Conservation (phyloP, 2,888 invertebrate species). For the Hirtodrosophila confusa region DNA sequence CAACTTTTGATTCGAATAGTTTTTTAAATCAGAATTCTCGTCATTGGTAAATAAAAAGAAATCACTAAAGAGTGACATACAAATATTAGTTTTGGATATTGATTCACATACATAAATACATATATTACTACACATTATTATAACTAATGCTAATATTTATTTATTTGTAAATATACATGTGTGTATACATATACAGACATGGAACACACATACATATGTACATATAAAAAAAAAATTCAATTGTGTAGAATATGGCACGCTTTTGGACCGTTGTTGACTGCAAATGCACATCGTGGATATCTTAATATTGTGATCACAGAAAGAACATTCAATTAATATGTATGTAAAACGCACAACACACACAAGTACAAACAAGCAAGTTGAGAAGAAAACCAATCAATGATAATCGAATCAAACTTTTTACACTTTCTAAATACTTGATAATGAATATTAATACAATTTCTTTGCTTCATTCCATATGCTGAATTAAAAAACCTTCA, state of each 20-base stretch:
- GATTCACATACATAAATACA: no score
- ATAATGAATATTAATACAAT: slow-evolving; percentile 15
- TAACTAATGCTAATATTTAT: no score
- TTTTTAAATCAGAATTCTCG: neutral
- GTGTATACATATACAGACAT: neutral
- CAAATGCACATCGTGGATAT: slow-evolving; percentile 30
- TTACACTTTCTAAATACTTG: neutral
- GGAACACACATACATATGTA: neutral
- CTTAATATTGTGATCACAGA: slow-evolving; percentile 13
- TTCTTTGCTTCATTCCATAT: slow-evolving; percentile 38
- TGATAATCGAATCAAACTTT: slow-evolving; percentile 1
- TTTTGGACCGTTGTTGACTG: slow-evolving; percentile 40
- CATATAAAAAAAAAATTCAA: slow-evolving; percentile 7
- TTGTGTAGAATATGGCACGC: slow-evolving; percentile 21
- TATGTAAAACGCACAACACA: slow-evolving; percentile 18
- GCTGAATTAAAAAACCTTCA: slow-evolving; percentile 8
- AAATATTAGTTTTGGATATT: no score
- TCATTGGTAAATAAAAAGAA: neutral
- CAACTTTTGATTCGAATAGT: no score
- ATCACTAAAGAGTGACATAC: no score
- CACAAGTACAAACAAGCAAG: slow-evolving; percentile 32
- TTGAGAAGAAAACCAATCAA: slow-evolving; percentile 11
- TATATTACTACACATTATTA: no score
- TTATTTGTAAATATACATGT: no score
- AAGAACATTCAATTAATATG: neutral